Base-by-base conservation (phyloP, 2,888 invertebrate genomes). In the Drosophila pegasa region DNA sequence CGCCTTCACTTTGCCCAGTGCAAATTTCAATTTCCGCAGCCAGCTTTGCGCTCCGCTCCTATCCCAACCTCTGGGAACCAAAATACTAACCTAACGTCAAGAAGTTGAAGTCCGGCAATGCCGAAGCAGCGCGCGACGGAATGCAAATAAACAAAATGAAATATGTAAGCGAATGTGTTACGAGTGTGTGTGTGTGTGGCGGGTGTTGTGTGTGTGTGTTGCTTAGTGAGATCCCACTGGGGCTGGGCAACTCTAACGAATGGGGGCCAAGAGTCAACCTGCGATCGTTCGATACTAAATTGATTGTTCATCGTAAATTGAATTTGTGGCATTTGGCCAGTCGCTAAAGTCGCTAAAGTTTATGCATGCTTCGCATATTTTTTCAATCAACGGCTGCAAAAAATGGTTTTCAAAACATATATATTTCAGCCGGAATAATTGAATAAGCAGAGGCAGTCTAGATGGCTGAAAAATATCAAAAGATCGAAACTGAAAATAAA, bases 221-320 rank as follows among this genome's bases (percentile, higher is more conserved):
- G 48, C n/a, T 54, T 22, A 40, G 63, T 59, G 62, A 33, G 67
- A 68, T 71, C 64, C 59, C 51, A 62, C 22, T 51, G 71, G 58
- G 55, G 31, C 70, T 61, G 75, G 68, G 51, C 59, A 8, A 40
- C 22, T 72, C 31, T 75, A 82, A 82, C 74, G 71, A 78, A 80
- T 82, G 71, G 82, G 77, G 83, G 83, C 78, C 84, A 84, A 81
- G 70, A 83, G 83, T 83, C 80, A 83, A 80, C 71, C 64, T 71
- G 76, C 71, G 81, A 84, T 81, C 82, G 76, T 76, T 83, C 62
- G 65, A 37, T 57, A 67, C 69, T 55, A 78, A 78, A 80, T 84
- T 78, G 76, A 80, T 80, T 80, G 71, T 75, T 71, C 66, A 65
- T 78, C 70, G 75, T 76, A 81, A 84, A 84, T 84, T 83, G 78